phyloP scores from a whole-genome alignment of 2,113 vertebrate genomes.

The Aramus guarauna region DNA sequence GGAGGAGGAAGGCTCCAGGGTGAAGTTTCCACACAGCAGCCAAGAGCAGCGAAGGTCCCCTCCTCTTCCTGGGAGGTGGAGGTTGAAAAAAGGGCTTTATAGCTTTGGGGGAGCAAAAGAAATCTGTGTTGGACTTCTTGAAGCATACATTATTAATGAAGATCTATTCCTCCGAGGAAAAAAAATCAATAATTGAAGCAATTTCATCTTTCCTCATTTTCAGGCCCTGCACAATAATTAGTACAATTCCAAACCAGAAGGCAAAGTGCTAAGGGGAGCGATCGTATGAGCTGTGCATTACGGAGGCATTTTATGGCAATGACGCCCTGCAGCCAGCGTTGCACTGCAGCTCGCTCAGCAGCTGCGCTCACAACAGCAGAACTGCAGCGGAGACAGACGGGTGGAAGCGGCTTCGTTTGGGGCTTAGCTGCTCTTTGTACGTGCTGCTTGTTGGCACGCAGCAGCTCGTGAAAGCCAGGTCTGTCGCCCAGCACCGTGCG shows the following conservation, averaged over 20 bases:
- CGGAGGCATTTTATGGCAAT: not conserved
- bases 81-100: not conserved
- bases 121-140: not conserved
- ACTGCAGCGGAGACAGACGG: not conserved
- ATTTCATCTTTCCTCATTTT: not conserved
- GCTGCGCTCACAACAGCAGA: not conserved
- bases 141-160: not conserved
- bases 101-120: not conserved
- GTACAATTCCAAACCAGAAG: not conserved
- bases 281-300: not conserved
- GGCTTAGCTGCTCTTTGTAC: fast-evolving
- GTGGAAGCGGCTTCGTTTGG: not conserved
- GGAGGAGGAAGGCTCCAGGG: not conserved
- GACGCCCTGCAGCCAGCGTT: fast-evolving
- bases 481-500: too few relatives aligned
- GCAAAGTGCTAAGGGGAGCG: not conserved
- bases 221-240: not conserved
- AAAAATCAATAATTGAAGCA: not conserved
- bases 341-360: not conserved
- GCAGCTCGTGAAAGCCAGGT: too few relatives aligned
- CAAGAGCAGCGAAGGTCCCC: fast-evolving
- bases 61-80: not conserved
- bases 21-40: not conserved
- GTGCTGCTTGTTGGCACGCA: not conserved
- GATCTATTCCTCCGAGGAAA: not conserved